Evolutionary conservation across 2,888 invertebrate genomes (phyloP).

Genomic region (Tenthredo notha): DNA sequence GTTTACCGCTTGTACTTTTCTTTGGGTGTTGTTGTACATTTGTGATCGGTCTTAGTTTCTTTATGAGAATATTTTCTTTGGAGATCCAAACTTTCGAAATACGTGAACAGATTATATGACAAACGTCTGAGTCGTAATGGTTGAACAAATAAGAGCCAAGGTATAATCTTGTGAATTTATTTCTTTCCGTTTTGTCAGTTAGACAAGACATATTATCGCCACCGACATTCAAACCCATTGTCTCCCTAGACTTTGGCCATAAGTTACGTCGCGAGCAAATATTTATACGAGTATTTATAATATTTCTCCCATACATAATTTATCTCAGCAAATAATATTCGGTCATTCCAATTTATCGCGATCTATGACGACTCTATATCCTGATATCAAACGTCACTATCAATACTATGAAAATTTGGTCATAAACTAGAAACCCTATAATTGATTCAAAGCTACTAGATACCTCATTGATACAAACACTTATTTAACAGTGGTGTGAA

Average conservation of each 20-base stretch:
- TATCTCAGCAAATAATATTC: not conserved
- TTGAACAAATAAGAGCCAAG: constrained; percentile 29
- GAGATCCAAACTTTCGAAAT: not conserved
- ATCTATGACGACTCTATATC: not conserved
- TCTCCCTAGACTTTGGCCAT: not conserved
- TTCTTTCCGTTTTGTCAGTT: not conserved
- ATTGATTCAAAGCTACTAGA: not conserved
- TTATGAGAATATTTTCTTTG: not conserved
- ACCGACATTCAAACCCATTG: not conserved
- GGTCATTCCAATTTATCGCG: not conserved
- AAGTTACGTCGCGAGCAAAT: not conserved
- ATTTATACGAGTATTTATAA: not conserved
- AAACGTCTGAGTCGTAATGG: not conserved
- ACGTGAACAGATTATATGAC: not conserved
- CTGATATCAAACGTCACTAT: not conserved
- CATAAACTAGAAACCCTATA: not conserved
- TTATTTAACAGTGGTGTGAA: constrained; percentile 60
- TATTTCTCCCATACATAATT: not conserved
- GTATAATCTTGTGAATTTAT: not conserved
- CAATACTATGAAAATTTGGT: not conserved
- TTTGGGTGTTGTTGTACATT: not conserved
- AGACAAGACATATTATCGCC: not conserved
- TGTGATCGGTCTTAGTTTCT: not conserved
- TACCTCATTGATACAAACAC: not conserved
- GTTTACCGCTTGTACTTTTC: not conserved